Conservation (phyloP, 2,113 vertebrate species). For the Condylura cristata region DNA sequence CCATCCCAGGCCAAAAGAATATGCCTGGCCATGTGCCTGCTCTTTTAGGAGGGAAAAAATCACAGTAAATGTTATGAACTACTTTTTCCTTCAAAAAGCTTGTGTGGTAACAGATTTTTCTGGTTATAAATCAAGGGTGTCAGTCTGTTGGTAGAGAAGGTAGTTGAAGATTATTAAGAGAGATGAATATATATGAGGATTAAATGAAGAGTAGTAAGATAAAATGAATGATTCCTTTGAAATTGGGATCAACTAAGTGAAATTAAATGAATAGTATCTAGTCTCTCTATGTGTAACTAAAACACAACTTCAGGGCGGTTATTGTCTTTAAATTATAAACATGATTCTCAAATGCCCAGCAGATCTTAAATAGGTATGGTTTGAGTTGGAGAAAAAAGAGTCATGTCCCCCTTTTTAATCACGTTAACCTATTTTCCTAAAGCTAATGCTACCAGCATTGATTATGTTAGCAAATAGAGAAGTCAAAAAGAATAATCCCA, state of each 20-base stretch:
- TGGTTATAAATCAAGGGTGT: no score
- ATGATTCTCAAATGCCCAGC: background rate
- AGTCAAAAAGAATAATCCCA: background rate
- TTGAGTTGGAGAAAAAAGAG: background rate
- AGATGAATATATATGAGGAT: no score
- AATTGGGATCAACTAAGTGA: no score
- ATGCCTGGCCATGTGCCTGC: background rate
- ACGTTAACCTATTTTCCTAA: background rate
- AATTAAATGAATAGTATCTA: no score
- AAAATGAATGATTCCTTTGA: no score
- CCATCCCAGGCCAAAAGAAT: background rate
- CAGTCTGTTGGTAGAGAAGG: no score
- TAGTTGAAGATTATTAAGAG: no score
- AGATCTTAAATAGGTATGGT: background rate
- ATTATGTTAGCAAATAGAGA: background rate
- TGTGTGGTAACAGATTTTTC: no score
- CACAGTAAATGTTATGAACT: background rate
- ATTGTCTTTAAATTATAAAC: background rate
- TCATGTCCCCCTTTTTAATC: background rate
- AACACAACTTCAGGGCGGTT: background rate
- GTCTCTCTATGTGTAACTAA: no score
- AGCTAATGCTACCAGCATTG: background rate
- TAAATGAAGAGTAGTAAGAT: no score
- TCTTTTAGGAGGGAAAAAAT: slow-evolving; percentile 29
- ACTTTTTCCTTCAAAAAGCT: background rate